Base-by-base conservation (phyloP, 2,888 invertebrate genomes). In the Nymphalis c-album region DNA sequence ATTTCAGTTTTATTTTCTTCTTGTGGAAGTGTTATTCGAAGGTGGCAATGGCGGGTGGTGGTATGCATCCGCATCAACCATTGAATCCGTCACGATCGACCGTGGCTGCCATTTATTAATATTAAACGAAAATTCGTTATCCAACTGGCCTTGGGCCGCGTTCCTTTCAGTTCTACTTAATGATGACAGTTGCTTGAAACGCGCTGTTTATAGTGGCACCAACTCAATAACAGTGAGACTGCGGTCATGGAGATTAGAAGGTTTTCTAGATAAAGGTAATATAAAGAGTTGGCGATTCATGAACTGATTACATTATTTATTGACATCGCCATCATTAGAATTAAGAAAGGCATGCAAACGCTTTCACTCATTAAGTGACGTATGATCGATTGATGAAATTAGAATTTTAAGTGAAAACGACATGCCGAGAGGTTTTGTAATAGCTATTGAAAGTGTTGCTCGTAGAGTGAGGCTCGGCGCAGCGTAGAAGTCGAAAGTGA, bases 111-210 rank as follows among this genome's bases (percentile, higher is more conserved):
- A 86, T 87, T 89, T 89, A 90, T 89, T 88, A 89, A 90, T 88
- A 90, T 87, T 87, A 87, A 90, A 90, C 86, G 87, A 91, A 92
- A 91, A 91, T 91, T 90, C 90, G 90, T 90, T 90, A 91, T 91
- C 85, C 88, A 87, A 84, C 80, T 87, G 86, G 90, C 92, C 91
- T 91, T 90, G 90, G 85, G 79, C 81, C 76, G 74, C 78, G 88
- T 85, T 88, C 90, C 91, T 91, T 91, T 91, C 91, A 87, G 90
- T 90, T 90, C 83, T 85, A 85, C 83, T 87, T 88, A 91, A 88
- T 89, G 90, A 90, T 92, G 90, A 88, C 88, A 90, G 88, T 89
- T 85, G 86, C 80, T 86, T 81, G 85, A 85, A 86, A 85, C 87
- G 86, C 87, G 87, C 85, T 83, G 84, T 78, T 85, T 76, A 82